A percentile compares a stretch with the other conserved stretches of the same genome.
phyloP scores from a whole-genome alignment of 2,888 invertebrate genomes.

The Hirtodrosophila confusa region DNA sequence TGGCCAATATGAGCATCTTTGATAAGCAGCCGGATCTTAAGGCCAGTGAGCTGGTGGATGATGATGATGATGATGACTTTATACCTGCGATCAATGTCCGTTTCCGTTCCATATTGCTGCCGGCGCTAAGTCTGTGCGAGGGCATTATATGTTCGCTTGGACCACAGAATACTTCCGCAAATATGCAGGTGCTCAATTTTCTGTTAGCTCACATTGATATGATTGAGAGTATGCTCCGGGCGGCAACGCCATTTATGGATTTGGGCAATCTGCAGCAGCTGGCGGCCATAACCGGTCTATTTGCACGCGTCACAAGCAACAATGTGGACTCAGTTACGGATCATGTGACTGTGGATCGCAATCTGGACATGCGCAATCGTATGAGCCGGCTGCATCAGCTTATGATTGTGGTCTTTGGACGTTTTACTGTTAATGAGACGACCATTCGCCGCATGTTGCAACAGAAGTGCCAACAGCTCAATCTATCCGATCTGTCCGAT shows the following conservation, averaged over 20 bases:
- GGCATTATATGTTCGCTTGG: slow-evolving; percentile 93
- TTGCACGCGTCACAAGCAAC: slow-evolving; percentile 88
- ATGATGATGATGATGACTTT: slow-evolving; percentile 82
- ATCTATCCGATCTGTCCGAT: slow-evolving; percentile 30
- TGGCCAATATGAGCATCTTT: slow-evolving; percentile 89
- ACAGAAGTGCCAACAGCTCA: slow-evolving; percentile 56
- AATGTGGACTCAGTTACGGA: slow-evolving; percentile 40
- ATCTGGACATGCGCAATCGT: slow-evolving; percentile 52
- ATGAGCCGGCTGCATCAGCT: slow-evolving; percentile 89
- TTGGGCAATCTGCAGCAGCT: slow-evolving; percentile 89
- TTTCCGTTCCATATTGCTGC: slow-evolving; percentile 93
- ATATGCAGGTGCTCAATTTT: slow-evolving; percentile 91
- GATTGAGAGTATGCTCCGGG: slow-evolving; percentile 90
- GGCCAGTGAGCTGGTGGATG: slow-evolving; percentile 66
- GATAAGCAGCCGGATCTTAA: slow-evolving; percentile 89
- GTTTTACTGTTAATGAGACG: slow-evolving; percentile 86
- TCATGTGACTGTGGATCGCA: slow-evolving; percentile 15
- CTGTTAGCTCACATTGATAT: slow-evolving; percentile 92
- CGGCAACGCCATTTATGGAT: slow-evolving; percentile 88
- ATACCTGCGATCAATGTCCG: slow-evolving; percentile 88
- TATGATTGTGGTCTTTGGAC: slow-evolving; percentile 90
- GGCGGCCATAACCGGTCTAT: slow-evolving; percentile 90
- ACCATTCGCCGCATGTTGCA: slow-evolving; percentile 81
- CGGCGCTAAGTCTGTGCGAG: slow-evolving; percentile 92
- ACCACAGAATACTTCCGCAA: slow-evolving; percentile 92